A percentile compares a stretch with the other conserved stretches of the same genome.
Conservation (phyloP, 2,888 invertebrate species). For the Melieria omissa region DNA sequence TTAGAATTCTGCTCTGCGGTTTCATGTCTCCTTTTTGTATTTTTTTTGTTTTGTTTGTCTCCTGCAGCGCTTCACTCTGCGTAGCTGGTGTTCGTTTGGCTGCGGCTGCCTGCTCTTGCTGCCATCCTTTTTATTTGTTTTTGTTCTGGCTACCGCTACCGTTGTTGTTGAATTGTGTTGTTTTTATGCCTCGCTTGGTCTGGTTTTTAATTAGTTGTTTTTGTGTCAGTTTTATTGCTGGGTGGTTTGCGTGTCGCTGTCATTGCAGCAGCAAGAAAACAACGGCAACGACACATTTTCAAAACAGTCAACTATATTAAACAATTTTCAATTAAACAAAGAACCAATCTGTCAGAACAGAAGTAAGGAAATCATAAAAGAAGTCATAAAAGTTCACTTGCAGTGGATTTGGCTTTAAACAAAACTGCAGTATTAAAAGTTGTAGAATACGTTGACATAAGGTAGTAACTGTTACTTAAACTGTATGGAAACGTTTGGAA, state of each 20-base stretch:
- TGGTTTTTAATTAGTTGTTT: conserved; percentile 5
- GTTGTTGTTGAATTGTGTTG: conserved; percentile 7
- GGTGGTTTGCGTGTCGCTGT: neutral
- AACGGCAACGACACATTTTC: neutral
- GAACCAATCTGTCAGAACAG: conserved; percentile 25
- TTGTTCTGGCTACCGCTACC: conserved; percentile 12
- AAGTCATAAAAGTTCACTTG: no score
- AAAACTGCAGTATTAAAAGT: no score
- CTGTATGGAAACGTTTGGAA: no score
- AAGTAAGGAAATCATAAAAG: neutral
- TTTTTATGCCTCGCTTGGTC: neutral
- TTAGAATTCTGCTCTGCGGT: neutral
- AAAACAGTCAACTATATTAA: conserved; percentile 35
- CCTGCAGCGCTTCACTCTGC: conserved; percentile 23
- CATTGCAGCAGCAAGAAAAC: neutral
- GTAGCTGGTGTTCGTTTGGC: neutral
- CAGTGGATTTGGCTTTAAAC: no score
- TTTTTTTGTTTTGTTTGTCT: neutral
- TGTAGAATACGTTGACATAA: no score
- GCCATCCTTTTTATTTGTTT: neutral
- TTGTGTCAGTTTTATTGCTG: neutral
- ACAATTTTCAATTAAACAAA: conserved; percentile 50
- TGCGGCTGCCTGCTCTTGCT: neutral
- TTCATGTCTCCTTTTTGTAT: neutral
- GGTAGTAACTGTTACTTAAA: no score